A percentile compares a stretch with the other conserved stretches of the same genome.
Conservation (phyloP, 2,888 invertebrate genomes). For the Silvanus unidentatus region DNA sequence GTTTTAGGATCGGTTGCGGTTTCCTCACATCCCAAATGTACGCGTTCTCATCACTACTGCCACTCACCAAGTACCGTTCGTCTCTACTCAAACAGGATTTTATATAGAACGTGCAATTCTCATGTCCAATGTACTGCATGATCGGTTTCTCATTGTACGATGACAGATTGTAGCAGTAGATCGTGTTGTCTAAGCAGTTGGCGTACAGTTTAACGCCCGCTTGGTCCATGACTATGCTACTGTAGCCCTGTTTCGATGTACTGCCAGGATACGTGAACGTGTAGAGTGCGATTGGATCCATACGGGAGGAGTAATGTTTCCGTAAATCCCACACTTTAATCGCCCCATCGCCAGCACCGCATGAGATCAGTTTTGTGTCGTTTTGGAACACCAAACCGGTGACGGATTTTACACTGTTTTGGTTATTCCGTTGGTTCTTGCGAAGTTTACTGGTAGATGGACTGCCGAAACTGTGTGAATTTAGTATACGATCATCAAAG, state of each 20-base stretch:
- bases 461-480: constrained; percentile 53
- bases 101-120: constrained; percentile 77
- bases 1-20: constrained; percentile 60
- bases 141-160: constrained; percentile 62
- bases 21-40: constrained; percentile 76
- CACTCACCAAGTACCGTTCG: constrained; percentile 74
- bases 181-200: constrained; percentile 79
- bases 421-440: constrained; percentile 18
- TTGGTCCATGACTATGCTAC: constrained; percentile 70
- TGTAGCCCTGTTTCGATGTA: constrained; percentile 67
- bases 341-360: constrained; percentile 80
- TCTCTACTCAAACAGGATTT: constrained; percentile 78
- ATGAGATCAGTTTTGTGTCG: constrained; percentile 70
- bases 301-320: constrained; percentile 68
- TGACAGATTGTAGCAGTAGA: constrained; percentile 78
- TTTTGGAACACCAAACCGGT: constrained; percentile 82
- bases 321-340: constrained; percentile 76
- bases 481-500: constrained; percentile 67
- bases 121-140: constrained; percentile 64
- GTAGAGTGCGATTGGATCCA: constrained; percentile 65
- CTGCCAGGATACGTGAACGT: constrained; percentile 68
- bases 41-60: constrained; percentile 81
- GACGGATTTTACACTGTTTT: constrained; percentile 61
- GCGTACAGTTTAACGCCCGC: constrained; percentile 67
- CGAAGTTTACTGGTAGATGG: constrained; percentile 45